Conservation (phyloP, 2,113 vertebrate species). For the Trichechus manatus region DNA sequence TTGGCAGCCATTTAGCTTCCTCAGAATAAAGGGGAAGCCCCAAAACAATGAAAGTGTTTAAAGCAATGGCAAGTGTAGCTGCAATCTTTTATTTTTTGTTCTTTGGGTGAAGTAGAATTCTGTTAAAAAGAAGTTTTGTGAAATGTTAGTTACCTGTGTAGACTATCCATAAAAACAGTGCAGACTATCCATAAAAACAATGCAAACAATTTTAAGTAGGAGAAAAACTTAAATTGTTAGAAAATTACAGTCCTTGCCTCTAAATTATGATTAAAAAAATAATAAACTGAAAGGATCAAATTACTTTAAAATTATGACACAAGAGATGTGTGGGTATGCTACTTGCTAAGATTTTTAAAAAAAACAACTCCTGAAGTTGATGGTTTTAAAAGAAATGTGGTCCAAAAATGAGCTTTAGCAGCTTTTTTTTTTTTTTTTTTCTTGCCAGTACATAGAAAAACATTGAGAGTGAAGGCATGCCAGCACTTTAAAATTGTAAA, state of each 20-base stretch:
- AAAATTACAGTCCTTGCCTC: background rate
- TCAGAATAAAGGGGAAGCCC: background rate
- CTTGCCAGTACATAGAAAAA: background rate
- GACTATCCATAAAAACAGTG: background rate
- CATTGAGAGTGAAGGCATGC: background rate
- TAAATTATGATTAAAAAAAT: constrained; percentile 46
- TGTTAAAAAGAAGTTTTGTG: background rate
- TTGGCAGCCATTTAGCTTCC: background rate
- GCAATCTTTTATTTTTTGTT: background rate
- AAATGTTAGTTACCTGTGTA: background rate
- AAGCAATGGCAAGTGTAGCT: background rate
- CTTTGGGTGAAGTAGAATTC: constrained; percentile 16
- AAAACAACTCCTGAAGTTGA: background rate
- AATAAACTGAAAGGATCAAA: background rate
- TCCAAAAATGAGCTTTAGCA: background rate
- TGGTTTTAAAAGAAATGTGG: constrained; percentile 31
- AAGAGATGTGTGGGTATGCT: background rate
- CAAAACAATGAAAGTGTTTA: background rate
- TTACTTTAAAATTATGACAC: constrained; percentile 31
- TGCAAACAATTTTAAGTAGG: constrained; percentile 1
- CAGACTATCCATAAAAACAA: background rate
- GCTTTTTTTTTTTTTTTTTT: background rate
- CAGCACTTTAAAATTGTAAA: constrained; percentile 8
- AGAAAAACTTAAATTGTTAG: constrained; percentile 26
- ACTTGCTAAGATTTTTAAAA: background rate